phyloP scores from a whole-genome alignment of 2,797 vertebrate genomes.

The Chiloscyllium punctatum region DNA sequence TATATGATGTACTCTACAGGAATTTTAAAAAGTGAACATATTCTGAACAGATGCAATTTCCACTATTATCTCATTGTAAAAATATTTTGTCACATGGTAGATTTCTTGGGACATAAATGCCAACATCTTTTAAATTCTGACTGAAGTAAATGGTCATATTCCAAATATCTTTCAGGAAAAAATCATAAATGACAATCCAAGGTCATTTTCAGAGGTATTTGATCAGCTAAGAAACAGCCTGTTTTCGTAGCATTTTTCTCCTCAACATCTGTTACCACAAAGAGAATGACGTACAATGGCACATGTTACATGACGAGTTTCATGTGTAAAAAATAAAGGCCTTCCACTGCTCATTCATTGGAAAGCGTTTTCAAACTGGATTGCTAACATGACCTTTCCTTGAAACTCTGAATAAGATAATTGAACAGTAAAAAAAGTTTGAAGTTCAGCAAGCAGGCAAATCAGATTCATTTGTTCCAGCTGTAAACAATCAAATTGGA shows the following conservation, averaged over 20 bases:
- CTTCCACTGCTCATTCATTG: neutral
- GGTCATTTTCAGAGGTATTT: neutral
- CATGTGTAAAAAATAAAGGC: neutral
- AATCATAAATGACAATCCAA: neutral
- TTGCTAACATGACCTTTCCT: neutral
- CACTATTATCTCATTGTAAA: neutral
- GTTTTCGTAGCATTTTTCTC: neutral
- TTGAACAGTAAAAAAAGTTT: neutral
- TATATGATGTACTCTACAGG: neutral
- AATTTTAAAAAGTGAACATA: neutral
- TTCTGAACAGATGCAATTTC: neutral
- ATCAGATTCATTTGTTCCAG: neutral
- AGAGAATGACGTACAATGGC: neutral
- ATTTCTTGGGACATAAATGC: neutral
- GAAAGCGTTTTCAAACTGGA: neutral
- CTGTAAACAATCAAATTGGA: neutral
- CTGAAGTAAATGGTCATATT: neutral
- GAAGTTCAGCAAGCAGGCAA: neutral
- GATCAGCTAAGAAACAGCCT: neutral
- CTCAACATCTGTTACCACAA: neutral
- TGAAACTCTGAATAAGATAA: neutral
- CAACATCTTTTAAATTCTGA: neutral
- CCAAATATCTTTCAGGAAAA: neutral
- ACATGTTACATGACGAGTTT: neutral
- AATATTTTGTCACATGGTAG: neutral